phyloP scores from a whole-genome alignment of 2,113 vertebrate genomes.

The Oryzias curvinotus region DNA sequence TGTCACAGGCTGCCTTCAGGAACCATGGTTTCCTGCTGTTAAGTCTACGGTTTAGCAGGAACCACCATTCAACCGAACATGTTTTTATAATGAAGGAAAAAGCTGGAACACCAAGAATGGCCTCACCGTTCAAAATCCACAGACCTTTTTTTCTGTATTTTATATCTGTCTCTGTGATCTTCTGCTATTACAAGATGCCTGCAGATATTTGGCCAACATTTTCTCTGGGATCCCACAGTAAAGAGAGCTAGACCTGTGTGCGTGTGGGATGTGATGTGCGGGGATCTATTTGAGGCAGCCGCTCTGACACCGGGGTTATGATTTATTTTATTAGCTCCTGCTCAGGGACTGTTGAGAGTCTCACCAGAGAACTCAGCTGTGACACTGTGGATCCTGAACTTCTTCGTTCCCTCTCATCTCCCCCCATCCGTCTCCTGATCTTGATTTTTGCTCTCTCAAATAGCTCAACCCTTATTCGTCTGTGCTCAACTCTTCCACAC shows the following conservation, averaged over 20 bases:
- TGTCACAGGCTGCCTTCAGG: too few species aligned
- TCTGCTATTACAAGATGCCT: constrained; percentile 6
- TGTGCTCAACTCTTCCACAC: constrained; percentile 9
- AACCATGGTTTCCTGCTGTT: too few species aligned
- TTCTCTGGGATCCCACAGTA: constrained; percentile 21
- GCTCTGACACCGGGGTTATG: constrained; percentile 51
- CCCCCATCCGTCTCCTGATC: constrained; percentile 38
- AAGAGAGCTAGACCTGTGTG: constrained; percentile 4
- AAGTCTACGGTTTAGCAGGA: too few species aligned
- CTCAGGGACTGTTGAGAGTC: constrained; percentile 27
- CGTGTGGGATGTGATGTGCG: constrained; percentile 7
- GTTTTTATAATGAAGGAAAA: too few species aligned
- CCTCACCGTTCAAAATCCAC: neutral
- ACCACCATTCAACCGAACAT: too few species aligned
- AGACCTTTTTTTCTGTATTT: constrained; percentile 12
- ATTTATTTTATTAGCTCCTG: constrained; percentile 53
- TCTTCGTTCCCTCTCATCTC: constrained; percentile 38
- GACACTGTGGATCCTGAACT: constrained; percentile 47
- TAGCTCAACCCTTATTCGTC: constrained; percentile 25
- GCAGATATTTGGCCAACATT: constrained; percentile 23
- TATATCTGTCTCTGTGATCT: constrained; percentile 31
- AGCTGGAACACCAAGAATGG: too few species aligned
- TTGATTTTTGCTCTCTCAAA: constrained; percentile 30
- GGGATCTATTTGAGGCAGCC: constrained; percentile 44
- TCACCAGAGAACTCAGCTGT: constrained; percentile 53